Conservation (phyloP, 2,888 invertebrate genomes). For the Ormyrus pomaceus region DNA sequence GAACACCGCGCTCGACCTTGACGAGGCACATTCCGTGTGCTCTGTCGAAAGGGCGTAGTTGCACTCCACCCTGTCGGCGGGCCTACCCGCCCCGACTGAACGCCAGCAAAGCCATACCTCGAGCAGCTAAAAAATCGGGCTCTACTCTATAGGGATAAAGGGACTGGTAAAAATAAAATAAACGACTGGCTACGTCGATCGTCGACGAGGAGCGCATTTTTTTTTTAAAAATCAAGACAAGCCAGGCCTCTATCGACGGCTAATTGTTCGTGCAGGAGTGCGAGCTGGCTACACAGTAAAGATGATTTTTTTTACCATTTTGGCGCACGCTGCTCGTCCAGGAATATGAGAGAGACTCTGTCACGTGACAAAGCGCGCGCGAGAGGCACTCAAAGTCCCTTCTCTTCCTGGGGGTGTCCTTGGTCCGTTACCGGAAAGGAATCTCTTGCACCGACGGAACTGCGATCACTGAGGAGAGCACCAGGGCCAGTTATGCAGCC, state of each 20-base stretch:
- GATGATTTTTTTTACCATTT: conserved; percentile 47
- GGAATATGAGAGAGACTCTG: conserved; percentile 34
- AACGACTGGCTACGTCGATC: neutral
- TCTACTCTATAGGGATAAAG: no score
- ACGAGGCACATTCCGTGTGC: neutral
- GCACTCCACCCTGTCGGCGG: neutral
- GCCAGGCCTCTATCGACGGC: neutral
- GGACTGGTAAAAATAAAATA: neutral
- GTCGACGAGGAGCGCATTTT: neutral
- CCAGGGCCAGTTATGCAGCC: conserved; percentile 61
- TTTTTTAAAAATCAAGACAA: neutral
- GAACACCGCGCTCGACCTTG: conserved; percentile 44
- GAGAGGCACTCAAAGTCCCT: conserved; percentile 33
- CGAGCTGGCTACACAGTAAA: neutral
- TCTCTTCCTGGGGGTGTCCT: conserved; percentile 43
- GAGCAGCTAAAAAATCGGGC: no score
- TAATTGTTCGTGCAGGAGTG: conserved; percentile 18
- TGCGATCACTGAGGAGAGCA: conserved; percentile 69
- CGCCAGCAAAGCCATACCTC: no score
- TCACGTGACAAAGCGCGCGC: conserved; percentile 44
- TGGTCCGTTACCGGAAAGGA: conserved; percentile 58
- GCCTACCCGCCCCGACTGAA: no score
- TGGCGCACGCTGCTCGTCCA: conserved; percentile 45
- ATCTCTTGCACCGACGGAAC: conserved; percentile 60
- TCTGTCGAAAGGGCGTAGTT: neutral